Base-by-base conservation (phyloP, 1,140 invertebrate species). In the Brachionus asplanchnoidis region DNA sequence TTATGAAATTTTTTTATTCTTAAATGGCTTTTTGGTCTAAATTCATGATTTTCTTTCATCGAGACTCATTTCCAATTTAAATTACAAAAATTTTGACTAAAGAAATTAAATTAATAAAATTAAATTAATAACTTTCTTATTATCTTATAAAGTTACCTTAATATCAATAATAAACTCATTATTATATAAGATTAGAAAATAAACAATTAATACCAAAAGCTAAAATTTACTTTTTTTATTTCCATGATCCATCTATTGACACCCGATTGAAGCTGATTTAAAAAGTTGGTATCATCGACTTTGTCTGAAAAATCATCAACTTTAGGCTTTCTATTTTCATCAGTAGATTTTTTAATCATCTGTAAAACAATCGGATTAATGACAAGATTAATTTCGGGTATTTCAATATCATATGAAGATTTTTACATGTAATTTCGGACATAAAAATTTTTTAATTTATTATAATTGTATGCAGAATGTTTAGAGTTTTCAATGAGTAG, bases 211-310 rank as follows among this genome's bases (percentile, higher is more conserved):
- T 23, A 46, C 4, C 11, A 17, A 40, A 42, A 42, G 3, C 9
- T 44, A 20, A 42, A 44, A n/a, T 17, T 40, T 86, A 96, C 96
- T 91, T 99, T 99, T 89, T 98, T 97, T 87, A 99, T 99, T 91
- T 99, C 98, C 88, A 97, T 94, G 85, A 99, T 99, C 98, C 98
- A 99, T 85, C 97, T 92, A 89, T 98, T 99, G 0, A 99, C 97
- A 65, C 96, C 96, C 91, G 95, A 95, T 89, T 99, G 97, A 11
- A 99, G 91, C 87, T 95, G 94, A 91, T 99, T 99, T 0, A 99
- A 90, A 89, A 99, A 99, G 68, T 94, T 94, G 0, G 97, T 96
- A 91, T 99, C 97, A 90, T 99, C 95, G 3, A 91, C 89, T 85
- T 89, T 88, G 84, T 91, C 89, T 7, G 88, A 89, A 91, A 99